phyloP scores from a whole-genome alignment of 2,888 invertebrate species.

The Prenolepis imparis region DNA sequence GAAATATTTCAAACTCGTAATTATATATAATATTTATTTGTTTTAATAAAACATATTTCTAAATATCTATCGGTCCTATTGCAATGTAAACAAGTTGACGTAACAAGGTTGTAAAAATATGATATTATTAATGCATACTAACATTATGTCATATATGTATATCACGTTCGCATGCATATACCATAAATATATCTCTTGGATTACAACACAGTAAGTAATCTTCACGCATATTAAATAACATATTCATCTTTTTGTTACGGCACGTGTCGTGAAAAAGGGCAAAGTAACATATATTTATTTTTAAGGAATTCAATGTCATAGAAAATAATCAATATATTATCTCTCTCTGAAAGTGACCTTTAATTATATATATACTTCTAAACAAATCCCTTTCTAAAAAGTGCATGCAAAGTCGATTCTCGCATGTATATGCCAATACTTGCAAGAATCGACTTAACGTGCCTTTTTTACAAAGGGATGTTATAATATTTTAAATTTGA shows the following conservation, averaged over 20 bases:
- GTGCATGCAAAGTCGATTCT: too few relatives aligned
- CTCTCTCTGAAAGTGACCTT: not conserved
- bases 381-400: too few relatives aligned
- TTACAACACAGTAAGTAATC: slow-evolving; percentile 29
- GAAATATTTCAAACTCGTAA: not conserved
- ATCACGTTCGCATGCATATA: not conserved
- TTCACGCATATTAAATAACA: slow-evolving; percentile 4
- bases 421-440: too few relatives aligned
- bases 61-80: not conserved
- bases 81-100: not conserved
- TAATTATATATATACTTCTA: not conserved
- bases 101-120: not conserved
- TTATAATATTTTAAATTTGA: too few relatives aligned
- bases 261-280: not conserved
- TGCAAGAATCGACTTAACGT: too few relatives aligned
- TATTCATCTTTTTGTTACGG: not conserved
- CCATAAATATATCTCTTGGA: slow-evolving; percentile 20
- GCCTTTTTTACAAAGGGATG: too few relatives aligned
- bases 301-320: not conserved
- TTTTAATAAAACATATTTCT: not conserved
- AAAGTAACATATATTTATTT: not conserved
- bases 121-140: slow-evolving; percentile 29
- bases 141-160: slow-evolving; percentile 27
- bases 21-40: not conserved
- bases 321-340: slow-evolving; percentile 11